phyloP scores from a whole-genome alignment of 2,797 vertebrate genomes.

The Arnoldichthys spilopterus region DNA sequence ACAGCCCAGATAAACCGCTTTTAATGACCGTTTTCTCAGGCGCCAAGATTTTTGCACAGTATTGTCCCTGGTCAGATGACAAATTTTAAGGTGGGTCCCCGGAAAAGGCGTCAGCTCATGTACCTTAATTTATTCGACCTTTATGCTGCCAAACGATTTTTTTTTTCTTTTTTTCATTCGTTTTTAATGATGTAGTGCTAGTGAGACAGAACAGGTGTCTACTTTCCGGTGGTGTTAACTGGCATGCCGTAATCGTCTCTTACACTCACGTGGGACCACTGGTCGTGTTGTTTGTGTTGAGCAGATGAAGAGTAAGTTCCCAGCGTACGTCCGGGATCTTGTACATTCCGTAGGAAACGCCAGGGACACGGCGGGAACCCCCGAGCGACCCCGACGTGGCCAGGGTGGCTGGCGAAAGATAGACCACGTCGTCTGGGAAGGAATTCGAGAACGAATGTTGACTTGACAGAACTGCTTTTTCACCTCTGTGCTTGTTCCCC shows the following conservation, averaged over 20 bases:
- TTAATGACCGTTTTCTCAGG: too few relatives aligned
- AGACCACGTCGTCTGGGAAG: neutral
- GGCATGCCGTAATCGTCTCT: constrained; percentile 9
- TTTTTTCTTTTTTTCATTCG: neutral
- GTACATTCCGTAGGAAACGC: constrained; percentile 4
- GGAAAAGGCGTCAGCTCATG: neutral
- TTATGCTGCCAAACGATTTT: constrained; percentile 19
- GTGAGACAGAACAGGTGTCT: constrained; percentile 4
- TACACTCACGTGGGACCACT: constrained; percentile 24
- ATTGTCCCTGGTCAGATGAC: too few relatives aligned
- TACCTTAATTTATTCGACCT: neutral
- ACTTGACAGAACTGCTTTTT: constrained; percentile 17
- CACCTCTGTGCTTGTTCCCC: constrained; percentile 16
- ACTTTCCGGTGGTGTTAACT: constrained; percentile 8
- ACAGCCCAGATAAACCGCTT: too few relatives aligned
- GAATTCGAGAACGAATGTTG: neutral
- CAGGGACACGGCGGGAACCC: neutral
- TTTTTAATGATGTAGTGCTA: constrained; percentile 2
- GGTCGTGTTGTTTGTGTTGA: neutral
- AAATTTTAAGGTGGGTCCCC: neutral
- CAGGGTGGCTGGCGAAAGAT: neutral
- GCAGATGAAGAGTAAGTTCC: neutral
- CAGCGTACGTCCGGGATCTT: neutral
- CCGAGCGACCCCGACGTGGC: neutral
- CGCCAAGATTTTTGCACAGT: too few relatives aligned